Percentiles rank a stretch among this genome's conserved stretches.
Evolutionary conservation across 2,888 invertebrate genomes (phyloP).

Genomic region (Drosophila peninsularis): DNA sequence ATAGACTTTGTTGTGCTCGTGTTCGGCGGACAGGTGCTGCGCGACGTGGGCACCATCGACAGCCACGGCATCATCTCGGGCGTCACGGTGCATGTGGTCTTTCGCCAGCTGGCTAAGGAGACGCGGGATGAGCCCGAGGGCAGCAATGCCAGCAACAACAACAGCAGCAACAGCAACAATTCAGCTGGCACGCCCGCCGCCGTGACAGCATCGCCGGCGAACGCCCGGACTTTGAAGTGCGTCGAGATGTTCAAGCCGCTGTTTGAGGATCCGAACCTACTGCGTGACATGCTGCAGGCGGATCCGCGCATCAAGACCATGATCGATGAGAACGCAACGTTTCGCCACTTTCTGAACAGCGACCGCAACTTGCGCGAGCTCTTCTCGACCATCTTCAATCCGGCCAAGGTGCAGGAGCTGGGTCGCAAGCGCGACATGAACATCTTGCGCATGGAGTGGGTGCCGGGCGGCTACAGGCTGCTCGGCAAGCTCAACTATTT

Average conservation of each 20-base stretch:
- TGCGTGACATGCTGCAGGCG: conserved; percentile 42
- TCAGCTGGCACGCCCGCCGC: not conserved
- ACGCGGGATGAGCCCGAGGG: not conserved
- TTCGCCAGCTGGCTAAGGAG: conserved; percentile 24
- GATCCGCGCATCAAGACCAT: conserved; percentile 35
- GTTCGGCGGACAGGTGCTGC: conserved; percentile 56
- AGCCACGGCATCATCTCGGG: conserved; percentile 57
- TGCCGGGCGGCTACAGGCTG: conserved; percentile 41
- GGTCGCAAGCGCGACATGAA: conserved; percentile 52
- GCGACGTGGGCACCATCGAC: conserved; percentile 64
- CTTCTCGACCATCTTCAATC: conserved; percentile 35
- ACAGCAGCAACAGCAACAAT: not conserved
- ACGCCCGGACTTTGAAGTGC: not conserved
- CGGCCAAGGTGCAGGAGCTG: conserved; percentile 53
- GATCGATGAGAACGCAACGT: conserved; percentile 33
- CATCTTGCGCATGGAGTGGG: conserved; percentile 53
- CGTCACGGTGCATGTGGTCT: conserved; percentile 62
- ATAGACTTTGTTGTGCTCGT: conserved; percentile 52
- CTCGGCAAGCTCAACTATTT: conserved; percentile 22
- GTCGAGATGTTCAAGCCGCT: conserved; percentile 11
- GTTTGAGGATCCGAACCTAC: conserved; percentile 25
- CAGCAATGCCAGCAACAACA: not conserved
- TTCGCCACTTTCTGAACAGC: conserved; percentile 51
- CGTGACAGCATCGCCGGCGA: not conserved
- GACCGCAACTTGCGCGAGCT: conserved; percentile 56